These are phyloP conservation scores for Brachionus calyciflorus DNA, from an alignment of 1,140 invertebrate species.

Conservation along the genomic window DNA sequence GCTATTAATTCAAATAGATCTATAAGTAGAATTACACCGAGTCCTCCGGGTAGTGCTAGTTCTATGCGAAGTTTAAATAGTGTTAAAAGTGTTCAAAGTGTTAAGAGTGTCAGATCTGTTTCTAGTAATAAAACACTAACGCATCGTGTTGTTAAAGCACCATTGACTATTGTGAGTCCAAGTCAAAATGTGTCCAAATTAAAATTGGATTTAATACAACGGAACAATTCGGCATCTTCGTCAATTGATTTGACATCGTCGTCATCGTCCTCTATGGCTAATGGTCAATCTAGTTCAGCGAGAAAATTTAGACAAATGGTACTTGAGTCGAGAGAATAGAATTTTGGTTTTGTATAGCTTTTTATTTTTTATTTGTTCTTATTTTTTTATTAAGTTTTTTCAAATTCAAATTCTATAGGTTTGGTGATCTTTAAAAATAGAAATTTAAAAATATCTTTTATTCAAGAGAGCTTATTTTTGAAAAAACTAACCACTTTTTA, in stretches of 20 bases:
- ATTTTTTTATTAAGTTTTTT: too few species aligned
- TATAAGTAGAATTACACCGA: background rate
- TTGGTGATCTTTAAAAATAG: too few species aligned
- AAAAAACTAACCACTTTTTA: too few species aligned
- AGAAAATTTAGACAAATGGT: constrained; percentile 35
- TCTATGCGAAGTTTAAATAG: background rate
- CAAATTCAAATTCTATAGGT: too few species aligned
- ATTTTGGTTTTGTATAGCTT: too few species aligned
- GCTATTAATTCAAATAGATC: constrained; percentile 1
- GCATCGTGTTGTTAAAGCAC: background rate
- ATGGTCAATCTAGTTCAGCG: background rate
- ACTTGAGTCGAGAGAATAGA: constrained; percentile 17
- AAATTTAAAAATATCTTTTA: too few species aligned
- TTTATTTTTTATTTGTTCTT: too few species aligned
- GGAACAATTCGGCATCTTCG: background rate
- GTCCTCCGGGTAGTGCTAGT: background rate
- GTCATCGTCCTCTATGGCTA: background rate
- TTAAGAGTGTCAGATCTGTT: too few species aligned
- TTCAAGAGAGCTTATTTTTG: too few species aligned
- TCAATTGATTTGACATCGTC: constrained; percentile 13
- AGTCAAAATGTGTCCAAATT: background rate
- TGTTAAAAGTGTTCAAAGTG: background rate
- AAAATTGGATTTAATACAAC: background rate
- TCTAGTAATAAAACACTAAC: background rate
- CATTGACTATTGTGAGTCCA: constrained; percentile 12